phyloP scores from a whole-genome alignment of 1,140 invertebrate genomes.

The Megalopta genalis region DNA sequence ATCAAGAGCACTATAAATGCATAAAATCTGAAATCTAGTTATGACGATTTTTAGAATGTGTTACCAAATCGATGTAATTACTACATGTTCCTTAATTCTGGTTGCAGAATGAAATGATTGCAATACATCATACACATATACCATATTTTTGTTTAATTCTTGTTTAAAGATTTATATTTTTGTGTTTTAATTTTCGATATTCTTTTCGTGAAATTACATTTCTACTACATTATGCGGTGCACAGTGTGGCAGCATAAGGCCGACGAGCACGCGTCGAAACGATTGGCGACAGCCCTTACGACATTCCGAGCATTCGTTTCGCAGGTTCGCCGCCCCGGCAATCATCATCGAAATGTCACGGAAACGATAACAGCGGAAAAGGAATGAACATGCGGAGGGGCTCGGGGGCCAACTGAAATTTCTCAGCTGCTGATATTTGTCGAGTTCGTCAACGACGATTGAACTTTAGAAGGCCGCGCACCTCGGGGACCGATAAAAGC shows the following conservation, averaged over 20 bases:
- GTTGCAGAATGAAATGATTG: no score
- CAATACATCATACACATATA: no score
- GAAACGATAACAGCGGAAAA: constrained; percentile 5
- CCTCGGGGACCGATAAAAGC: constrained; percentile 65
- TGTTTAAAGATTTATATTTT: no score
- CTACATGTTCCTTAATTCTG: no score
- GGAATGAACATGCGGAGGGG: neutral
- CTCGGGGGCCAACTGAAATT: constrained; percentile 4
- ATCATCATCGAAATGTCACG: constrained; percentile 46
- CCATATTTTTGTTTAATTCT: no score
- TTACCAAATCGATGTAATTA: no score
- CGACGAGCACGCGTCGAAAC: neutral
- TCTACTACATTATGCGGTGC: neutral
- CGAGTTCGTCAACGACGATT: constrained; percentile 63
- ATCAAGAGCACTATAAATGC: no score
- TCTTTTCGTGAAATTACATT: no score
- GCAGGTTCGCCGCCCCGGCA: neutral
- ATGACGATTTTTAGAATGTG: no score
- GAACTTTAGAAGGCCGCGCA: constrained; percentile 62
- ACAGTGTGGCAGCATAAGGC: neutral
- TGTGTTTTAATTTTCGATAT: no score
- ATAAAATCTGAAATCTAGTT: no score
- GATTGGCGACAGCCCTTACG: neutral
- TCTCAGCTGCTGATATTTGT: constrained; percentile 60
- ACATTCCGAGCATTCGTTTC: neutral